Evolutionary conservation across 2,113 vertebrate genomes (phyloP).

Genomic region (Charadrius vociferus): DNA sequence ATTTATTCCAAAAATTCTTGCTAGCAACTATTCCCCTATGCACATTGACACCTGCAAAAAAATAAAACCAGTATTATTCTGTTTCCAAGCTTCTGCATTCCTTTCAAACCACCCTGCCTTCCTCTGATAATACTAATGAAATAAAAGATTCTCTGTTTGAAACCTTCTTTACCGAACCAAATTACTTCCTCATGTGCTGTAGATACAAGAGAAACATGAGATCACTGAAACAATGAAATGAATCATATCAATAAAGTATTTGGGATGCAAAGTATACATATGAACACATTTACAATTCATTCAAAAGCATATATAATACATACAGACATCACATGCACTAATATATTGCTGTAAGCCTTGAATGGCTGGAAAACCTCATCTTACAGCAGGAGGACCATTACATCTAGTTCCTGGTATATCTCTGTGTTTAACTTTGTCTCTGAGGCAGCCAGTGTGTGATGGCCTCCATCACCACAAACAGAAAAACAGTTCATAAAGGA

Average conservation of each 20-base stretch:
- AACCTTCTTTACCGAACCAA: neutral
- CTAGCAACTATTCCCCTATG: conserved; percentile 39
- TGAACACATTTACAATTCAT: neutral
- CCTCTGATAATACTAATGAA: conserved; percentile 43
- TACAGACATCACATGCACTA: neutral
- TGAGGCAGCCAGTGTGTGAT: neutral
- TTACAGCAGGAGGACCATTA: neutral
- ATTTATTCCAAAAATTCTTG: conserved; percentile 51
- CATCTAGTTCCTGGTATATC: neutral
- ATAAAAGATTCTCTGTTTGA: conserved; percentile 13
- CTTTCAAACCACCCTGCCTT: conserved; percentile 12
- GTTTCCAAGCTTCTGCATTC: conserved; percentile 46
- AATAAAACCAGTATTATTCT: conserved; percentile 41
- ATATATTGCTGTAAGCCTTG: neutral
- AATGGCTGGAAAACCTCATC: neutral
- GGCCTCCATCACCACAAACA: neutral
- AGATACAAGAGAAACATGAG: neutral
- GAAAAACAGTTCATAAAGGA: neutral
- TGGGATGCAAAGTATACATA: neutral
- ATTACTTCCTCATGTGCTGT: conserved; percentile 9
- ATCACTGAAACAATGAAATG: neutral
- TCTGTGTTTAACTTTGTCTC: neutral
- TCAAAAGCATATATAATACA: neutral
- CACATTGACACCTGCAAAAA: conserved; percentile 43
- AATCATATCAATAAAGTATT: neutral